phyloP scores from a whole-genome alignment of 23 tunicate species.

The Botrylloides violaceus region DNA sequence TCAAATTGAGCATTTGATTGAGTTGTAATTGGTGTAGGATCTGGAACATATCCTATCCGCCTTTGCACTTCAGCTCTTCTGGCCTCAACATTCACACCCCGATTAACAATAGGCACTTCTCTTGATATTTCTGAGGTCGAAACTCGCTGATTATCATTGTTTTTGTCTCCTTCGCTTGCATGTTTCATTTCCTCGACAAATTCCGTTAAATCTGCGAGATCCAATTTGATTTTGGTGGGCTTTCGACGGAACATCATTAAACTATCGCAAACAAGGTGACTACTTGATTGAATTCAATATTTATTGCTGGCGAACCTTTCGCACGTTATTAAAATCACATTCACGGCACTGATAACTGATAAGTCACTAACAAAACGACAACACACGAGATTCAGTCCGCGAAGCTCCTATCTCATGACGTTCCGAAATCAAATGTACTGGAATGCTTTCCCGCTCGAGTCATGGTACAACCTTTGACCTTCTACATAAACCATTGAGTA shows the following conservation, averaged over 20 bases:
- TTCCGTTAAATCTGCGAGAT: constrained; percentile 71
- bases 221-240: constrained; percentile 53
- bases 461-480: neutral
- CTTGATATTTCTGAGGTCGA: neutral
- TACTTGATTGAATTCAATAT: too few species aligned
- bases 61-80: constrained; percentile 18
- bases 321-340: too few species aligned
- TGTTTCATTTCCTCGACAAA: constrained; percentile 32
- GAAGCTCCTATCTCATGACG: neutral
- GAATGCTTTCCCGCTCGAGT: constrained; percentile 1
- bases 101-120: neutral
- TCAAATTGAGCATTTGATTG: constrained; percentile 3
- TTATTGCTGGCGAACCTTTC: too few species aligned
- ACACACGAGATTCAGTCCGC: neutral
- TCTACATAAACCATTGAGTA: neutral
- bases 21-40: constrained; percentile 3
- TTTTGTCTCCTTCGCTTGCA: neutral
- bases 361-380: too few species aligned
- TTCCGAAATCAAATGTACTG: neutral
- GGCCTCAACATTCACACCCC: constrained; percentile 3
- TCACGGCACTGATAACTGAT: too few species aligned
- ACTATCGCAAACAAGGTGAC: neutral
- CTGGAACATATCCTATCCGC: constrained; percentile 14
- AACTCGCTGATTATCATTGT: neutral
- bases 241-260: constrained; percentile 48